A percentile compares a stretch with the other conserved stretches of the same genome.
Conservation (phyloP, 1,140 invertebrate species). For the Sesamia nonagrioides region DNA sequence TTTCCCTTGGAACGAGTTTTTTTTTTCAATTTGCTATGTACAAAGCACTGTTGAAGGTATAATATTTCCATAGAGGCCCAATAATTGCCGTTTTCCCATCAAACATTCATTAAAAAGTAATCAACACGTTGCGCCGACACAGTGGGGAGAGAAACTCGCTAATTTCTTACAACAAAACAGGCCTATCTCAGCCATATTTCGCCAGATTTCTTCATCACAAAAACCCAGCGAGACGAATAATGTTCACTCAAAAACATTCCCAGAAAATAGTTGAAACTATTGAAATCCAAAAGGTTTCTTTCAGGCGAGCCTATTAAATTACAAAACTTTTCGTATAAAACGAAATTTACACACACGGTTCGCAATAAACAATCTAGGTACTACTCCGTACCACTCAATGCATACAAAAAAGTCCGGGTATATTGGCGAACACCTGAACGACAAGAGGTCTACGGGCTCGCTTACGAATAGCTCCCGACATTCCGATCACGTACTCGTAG, state of each 20-base stretch:
- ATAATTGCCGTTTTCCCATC: slow-evolving; percentile 52
- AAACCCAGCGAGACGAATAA: slow-evolving; percentile 17
- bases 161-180: slow-evolving; percentile 45
- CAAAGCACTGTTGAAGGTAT: not conserved
- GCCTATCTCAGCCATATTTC: slow-evolving; percentile 20
- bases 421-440: slow-evolving; percentile 52
- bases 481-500: slow-evolving; percentile 52
- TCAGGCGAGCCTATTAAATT: slow-evolving; percentile 11
- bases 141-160: slow-evolving; percentile 29
- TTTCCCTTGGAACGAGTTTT: not conserved
- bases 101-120: slow-evolving; percentile 60
- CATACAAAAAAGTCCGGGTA: slow-evolving; percentile 52
- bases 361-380: slow-evolving; percentile 35
- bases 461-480: slow-evolving; percentile 45
- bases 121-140: slow-evolving; percentile 49
- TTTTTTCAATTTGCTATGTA: slow-evolving; percentile 15
- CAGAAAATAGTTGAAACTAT: not conserved
- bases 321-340: slow-evolving; percentile 10
- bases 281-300: not conserved
- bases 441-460: slow-evolving; percentile 16
- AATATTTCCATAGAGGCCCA: slow-evolving; percentile 46
- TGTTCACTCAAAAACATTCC: not conserved
- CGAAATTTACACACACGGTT: slow-evolving; percentile 23
- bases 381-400: slow-evolving; percentile 47
- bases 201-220: not conserved